These are phyloP conservation scores for Pollachius pollachius DNA, from an alignment of 2,113 vertebrate species.

Conservation along the genomic window DNA sequence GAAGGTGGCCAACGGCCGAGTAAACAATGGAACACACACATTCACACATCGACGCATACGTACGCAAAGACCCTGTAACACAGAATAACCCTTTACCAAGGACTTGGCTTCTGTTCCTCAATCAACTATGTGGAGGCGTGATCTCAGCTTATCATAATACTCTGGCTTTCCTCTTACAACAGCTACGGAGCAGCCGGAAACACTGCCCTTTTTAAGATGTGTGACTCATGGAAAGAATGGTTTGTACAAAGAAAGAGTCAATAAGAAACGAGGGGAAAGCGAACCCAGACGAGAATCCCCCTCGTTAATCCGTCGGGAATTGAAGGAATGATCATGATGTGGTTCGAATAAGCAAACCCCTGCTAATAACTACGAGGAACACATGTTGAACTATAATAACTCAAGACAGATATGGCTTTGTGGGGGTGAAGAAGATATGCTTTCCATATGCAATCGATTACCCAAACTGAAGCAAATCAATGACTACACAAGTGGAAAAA, in stretches of 20 bases:
- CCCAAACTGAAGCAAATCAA: constrained; percentile 17
- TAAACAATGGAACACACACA: constrained; percentile 31
- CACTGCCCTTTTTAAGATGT: not conserved
- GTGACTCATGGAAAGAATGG: too few relatives aligned
- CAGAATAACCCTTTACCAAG: constrained; percentile 30
- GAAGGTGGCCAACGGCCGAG: constrained; percentile 35
- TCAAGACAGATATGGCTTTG: constrained; percentile 31
- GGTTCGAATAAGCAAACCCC: constrained; percentile 14
- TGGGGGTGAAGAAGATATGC: not conserved
- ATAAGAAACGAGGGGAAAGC: constrained; percentile 1
- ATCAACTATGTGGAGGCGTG: constrained; percentile 44
- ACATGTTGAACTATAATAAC: constrained; percentile 29
- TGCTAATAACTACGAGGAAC: constrained; percentile 34
- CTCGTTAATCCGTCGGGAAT: constrained; percentile 12
- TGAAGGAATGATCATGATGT: constrained; percentile 18
- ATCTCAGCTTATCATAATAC: constrained; percentile 55
- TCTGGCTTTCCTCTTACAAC: constrained; percentile 43
- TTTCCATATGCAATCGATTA: constrained; percentile 4
- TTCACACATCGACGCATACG: not conserved
- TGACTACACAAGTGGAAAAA: constrained; percentile 6
- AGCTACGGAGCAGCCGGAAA: constrained; percentile 23
- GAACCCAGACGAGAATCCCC: not conserved
- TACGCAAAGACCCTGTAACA: not conserved
- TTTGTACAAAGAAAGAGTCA: not conserved
- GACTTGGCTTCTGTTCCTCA: constrained; percentile 39